Conservation (phyloP, 1,140 invertebrate species). For the Drosophila athabasca region DNA sequence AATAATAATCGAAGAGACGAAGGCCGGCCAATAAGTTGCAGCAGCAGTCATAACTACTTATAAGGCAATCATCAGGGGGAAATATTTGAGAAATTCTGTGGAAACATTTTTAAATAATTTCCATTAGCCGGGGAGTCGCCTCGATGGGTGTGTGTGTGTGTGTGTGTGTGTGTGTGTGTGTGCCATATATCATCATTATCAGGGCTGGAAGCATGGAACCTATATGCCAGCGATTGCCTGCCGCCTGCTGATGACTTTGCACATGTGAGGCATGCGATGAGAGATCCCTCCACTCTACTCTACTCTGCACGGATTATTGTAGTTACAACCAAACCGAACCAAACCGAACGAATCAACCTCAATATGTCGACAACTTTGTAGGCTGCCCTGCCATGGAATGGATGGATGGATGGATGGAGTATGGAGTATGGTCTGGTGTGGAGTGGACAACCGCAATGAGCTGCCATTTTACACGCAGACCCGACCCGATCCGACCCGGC, state of each 20-base stretch:
- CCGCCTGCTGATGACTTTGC: constrained; percentile 70
- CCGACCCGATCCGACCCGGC: constrained; percentile 18
- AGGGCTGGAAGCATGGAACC: constrained; percentile 31
- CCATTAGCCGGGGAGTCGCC: constrained; percentile 41
- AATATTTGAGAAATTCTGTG: constrained; percentile 59
- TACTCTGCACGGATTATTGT: constrained; percentile 39
- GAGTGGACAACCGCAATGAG: constrained; percentile 49
- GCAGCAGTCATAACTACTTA: constrained; percentile 35
- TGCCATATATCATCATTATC: constrained; percentile 80
- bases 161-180: constrained; percentile 52
- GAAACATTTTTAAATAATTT: constrained; percentile 73
- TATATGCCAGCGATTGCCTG: constrained; percentile 44
- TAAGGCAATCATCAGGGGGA: constrained; percentile 35
- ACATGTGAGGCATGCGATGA: constrained; percentile 69
- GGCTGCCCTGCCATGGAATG: constrained; percentile 9
- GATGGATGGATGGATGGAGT: no score
- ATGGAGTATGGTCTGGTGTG: neutral
- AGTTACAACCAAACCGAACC: constrained; percentile 56
- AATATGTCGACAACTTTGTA: constrained; percentile 81
- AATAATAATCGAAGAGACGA: constrained; percentile 52
- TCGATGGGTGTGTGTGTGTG: constrained; percentile 1
- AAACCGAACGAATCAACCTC: constrained; percentile 69
- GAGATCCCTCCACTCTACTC: constrained; percentile 25
- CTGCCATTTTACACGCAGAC: constrained; percentile 77
- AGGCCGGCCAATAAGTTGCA: constrained; percentile 29